Base-by-base conservation (phyloP, 2,113 vertebrate genomes). In the Phylloscopus trochiloides region DNA sequence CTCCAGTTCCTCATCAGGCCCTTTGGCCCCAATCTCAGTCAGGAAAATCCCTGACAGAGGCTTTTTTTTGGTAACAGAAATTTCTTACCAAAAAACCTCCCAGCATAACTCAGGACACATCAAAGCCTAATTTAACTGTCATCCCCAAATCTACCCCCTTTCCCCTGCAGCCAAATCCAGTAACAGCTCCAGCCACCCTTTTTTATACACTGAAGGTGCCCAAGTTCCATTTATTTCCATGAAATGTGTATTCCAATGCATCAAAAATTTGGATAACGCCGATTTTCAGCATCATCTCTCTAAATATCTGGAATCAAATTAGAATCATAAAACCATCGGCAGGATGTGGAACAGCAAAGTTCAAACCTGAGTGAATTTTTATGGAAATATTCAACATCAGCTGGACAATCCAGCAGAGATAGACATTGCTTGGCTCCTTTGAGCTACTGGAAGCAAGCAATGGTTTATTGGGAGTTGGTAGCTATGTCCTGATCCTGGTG, bases 201-300 rank as follows among this genome's bases (percentile, higher is more conserved):
- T 54, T 42, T 55, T 7, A 55, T 11, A 14, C 21, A 12, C 47
- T 19, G 12, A 31, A 57, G 6, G 31, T 38, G 18, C n/a, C 34
- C 16, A 20, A 48, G 28, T 40, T 94, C 50, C 43, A 68, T 42
- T 42, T 40, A 70, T 25, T 48, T 58, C n/a, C 8, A n/a, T 1
- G 4, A 73, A 89, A 65, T 7, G 5, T 0, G 2, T 59, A 50
- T 58, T 88, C 36, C 48, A n/a, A 31, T 3, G 11, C 10, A 51
- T 3, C 12, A 40, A 61, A 79, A 48, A 38, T 12, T 8, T 12
- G 22, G 16, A 3, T 1, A 17, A 34, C 0, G 0, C 8, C 6
- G 40, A 17, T 25, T 67, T 71, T 74, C 34, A 50, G 24, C 17
- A 7, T 48, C 36, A 52, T 6, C 65, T 62, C 42, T 68, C 43